A percentile compares a stretch with the other conserved stretches of the same genome.
phyloP scores from a whole-genome alignment of 1,140 invertebrate genomes.

The Mactra quadrangularis region DNA sequence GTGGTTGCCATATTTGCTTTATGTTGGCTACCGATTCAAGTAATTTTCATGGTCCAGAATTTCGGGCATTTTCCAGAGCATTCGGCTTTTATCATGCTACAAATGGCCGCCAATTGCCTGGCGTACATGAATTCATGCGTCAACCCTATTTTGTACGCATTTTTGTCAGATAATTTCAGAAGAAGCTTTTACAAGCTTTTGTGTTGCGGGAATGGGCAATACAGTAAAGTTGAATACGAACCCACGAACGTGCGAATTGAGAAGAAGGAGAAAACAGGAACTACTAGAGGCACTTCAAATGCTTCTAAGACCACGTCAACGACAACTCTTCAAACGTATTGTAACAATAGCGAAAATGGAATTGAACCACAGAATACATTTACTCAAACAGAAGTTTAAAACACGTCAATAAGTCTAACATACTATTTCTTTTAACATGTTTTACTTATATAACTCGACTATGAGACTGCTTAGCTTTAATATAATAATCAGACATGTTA shows the following conservation, averaged over 20 bases:
- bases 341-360: conserved; percentile 22
- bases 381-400: conserved; percentile 51
- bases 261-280: conserved; percentile 16
- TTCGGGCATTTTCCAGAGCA: conserved; percentile 84
- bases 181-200: conserved; percentile 91
- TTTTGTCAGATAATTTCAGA: conserved; percentile 94
- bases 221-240: conserved; percentile 76
- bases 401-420: too few species aligned
- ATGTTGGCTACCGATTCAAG: conserved; percentile 97
- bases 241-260: conserved; percentile 70
- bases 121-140: conserved; percentile 98
- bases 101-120: conserved; percentile 94
- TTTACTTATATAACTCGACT: too few species aligned
- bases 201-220: conserved; percentile 69
- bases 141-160: conserved; percentile 97
- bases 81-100: conserved; percentile 87
- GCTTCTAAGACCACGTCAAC: background rate
- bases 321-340: conserved; percentile 40
- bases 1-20: conserved; percentile 97
- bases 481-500: too few species aligned
- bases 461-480: too few species aligned
- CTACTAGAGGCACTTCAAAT: background rate
- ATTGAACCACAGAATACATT: conserved; percentile 42
- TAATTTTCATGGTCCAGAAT: conserved; percentile 84
- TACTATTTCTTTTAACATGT: too few species aligned